Evolutionary conservation across 1,140 invertebrate genomes (phyloP).

Genomic region (Nautilus pompilius): DNA sequence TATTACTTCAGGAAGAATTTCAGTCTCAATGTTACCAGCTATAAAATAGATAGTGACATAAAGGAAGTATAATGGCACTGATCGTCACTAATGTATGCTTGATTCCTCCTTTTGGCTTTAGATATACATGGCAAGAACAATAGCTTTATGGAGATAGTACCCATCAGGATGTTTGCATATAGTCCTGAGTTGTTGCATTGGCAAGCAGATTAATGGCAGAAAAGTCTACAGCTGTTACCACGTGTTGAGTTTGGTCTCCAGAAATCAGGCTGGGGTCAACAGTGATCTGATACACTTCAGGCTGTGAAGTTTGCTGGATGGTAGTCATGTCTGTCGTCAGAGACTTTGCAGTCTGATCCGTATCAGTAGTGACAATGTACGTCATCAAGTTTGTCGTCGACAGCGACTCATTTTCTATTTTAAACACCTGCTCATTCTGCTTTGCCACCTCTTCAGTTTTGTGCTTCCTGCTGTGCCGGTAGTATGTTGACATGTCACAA

Average conservation of each 20-base stretch:
- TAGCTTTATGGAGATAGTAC: neutral
- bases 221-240: slow-evolving; percentile 18
- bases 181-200: slow-evolving; percentile 20
- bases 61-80: no score
- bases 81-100: no score
- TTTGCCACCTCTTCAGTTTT: slow-evolving; percentile 5
- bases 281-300: slow-evolving; percentile 21
- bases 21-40: no score
- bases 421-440: neutral
- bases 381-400: neutral
- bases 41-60: no score
- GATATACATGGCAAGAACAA: neutral
- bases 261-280: slow-evolving; percentile 3
- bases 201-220: slow-evolving; percentile 29
- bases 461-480: slow-evolving; percentile 46
- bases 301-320: neutral
- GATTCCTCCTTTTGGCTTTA: no score
- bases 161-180: neutral
- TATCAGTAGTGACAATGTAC: neutral
- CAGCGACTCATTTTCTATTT: neutral
- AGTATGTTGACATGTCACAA: slow-evolving; percentile 48
- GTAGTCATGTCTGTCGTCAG: neutral
- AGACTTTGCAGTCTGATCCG: neutral
- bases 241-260: slow-evolving; percentile 1
- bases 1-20: no score